phyloP scores from a whole-genome alignment of 2,888 invertebrate species.

The Epistrophe grossulariae region DNA sequence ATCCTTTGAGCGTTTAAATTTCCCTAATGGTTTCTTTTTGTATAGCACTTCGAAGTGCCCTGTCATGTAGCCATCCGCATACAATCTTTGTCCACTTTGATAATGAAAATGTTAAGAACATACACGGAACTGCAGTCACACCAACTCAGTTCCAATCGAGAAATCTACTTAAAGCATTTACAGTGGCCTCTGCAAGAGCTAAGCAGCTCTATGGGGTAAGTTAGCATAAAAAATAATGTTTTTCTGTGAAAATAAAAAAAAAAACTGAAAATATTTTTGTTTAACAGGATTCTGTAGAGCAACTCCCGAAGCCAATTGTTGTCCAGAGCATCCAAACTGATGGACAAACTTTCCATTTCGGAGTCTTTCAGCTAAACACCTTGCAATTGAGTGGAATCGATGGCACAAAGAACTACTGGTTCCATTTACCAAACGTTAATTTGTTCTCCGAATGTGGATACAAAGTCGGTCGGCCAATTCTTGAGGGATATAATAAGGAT shows the following conservation, averaged over 20 bases:
- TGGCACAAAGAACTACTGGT: constrained; percentile 91
- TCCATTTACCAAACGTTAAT: constrained; percentile 87
- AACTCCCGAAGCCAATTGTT: constrained; percentile 90
- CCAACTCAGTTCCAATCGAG: constrained; percentile 88
- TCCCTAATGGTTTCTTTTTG: neutral
- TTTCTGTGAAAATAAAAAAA: neutral
- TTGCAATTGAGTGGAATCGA: constrained; percentile 87
- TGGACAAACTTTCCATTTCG: constrained; percentile 91
- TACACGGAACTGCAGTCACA: constrained; percentile 88
- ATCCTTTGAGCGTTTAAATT: neutral
- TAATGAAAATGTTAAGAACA: constrained; percentile 87
- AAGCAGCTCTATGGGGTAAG: constrained; percentile 83
- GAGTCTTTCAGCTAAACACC: constrained; percentile 93
- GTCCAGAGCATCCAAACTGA: constrained; percentile 93
- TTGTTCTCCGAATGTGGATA: constrained; percentile 88
- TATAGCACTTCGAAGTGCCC: constrained; percentile 78
- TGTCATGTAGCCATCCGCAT: constrained; percentile 85
- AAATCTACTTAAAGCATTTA: constrained; percentile 90
- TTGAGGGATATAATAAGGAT: constrained; percentile 91
- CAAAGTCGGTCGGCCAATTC: constrained; percentile 86
- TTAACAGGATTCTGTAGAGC: constrained; percentile 41
- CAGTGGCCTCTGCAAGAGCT: constrained; percentile 91
- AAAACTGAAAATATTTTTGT: neutral
- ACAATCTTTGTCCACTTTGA: constrained; percentile 91
- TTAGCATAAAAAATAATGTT: no score